Conservation (phyloP, 2,797 vertebrate species). For the Anableps anableps region DNA sequence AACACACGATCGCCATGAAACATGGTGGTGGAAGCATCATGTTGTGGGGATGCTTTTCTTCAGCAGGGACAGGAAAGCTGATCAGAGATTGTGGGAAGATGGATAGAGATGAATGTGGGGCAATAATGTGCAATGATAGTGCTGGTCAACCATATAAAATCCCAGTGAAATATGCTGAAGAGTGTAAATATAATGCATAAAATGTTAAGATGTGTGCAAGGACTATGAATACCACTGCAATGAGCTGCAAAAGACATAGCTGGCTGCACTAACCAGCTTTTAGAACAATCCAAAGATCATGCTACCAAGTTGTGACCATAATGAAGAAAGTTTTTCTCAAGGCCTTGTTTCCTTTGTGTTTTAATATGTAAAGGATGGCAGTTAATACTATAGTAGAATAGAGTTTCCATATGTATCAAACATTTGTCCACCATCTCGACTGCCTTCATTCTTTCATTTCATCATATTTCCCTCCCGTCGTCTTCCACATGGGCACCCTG, state of each 20-base stretch:
- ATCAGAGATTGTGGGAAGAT: neutral
- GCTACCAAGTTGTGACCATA: neutral
- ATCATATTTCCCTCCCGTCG: neutral
- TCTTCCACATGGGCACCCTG: conserved; percentile 36
- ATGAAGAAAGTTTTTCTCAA: neutral
- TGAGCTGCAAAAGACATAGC: neutral
- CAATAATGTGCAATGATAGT: neutral
- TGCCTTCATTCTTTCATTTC: neutral
- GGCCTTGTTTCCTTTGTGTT: neutral
- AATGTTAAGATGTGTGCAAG: neutral
- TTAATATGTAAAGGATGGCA: neutral
- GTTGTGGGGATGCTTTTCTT: neutral
- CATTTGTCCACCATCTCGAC: neutral
- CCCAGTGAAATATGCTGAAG: neutral
- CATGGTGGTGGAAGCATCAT: neutral
- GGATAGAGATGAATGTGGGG: neutral
- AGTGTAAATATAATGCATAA: neutral
- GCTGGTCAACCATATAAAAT: neutral
- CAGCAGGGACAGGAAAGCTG: neutral
- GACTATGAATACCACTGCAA: neutral
- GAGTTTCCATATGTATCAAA: neutral
- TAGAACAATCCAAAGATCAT: neutral
- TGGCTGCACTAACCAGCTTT: neutral
- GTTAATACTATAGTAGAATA: neutral
- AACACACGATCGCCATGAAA: neutral